These are phyloP conservation scores for Araneus ventricosus DNA, from an alignment of 1,140 invertebrate species.

Conservation along the genomic window DNA sequence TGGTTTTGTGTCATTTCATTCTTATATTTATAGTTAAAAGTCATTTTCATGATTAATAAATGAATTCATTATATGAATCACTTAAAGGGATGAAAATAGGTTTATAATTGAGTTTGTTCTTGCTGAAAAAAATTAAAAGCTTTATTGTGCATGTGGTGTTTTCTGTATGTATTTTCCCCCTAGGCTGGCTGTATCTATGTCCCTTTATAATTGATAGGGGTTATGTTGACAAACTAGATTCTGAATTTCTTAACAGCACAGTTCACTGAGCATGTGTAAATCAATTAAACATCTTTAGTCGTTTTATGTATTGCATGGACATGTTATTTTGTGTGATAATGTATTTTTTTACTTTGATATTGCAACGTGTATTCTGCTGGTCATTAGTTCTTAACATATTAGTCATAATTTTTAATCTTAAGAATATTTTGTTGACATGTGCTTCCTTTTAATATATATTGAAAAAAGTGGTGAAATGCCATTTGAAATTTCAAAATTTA, in stretches of 20 bases:
- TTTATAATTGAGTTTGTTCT: background rate
- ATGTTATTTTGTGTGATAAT: background rate
- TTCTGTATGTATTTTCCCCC: too few relatives aligned
- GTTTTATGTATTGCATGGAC: background rate
- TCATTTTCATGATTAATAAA: slow-evolving; percentile 18
- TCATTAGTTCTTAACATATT: background rate
- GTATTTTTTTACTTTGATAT: background rate
- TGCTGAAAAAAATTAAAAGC: background rate
- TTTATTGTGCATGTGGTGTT: background rate
- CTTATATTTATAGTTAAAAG: slow-evolving; percentile 3
- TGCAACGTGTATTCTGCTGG: background rate
- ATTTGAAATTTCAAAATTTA: too few relatives aligned
- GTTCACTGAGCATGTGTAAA: background rate
- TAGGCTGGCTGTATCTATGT: too few relatives aligned
- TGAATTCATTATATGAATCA: background rate
- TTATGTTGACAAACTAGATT: too few relatives aligned
- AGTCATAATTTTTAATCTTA: too few relatives aligned
- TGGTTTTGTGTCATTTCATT: slow-evolving; percentile 32
- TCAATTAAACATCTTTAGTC: background rate
- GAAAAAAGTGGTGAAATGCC: too few relatives aligned
- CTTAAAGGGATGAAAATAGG: background rate
- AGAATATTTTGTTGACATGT: too few relatives aligned
- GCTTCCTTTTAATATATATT: too few relatives aligned
- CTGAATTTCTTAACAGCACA: background rate
- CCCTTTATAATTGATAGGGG: too few relatives aligned